Evolutionary conservation across 2,888 invertebrate species (phyloP).

Genomic region (Lamellibrachia columna): DNA sequence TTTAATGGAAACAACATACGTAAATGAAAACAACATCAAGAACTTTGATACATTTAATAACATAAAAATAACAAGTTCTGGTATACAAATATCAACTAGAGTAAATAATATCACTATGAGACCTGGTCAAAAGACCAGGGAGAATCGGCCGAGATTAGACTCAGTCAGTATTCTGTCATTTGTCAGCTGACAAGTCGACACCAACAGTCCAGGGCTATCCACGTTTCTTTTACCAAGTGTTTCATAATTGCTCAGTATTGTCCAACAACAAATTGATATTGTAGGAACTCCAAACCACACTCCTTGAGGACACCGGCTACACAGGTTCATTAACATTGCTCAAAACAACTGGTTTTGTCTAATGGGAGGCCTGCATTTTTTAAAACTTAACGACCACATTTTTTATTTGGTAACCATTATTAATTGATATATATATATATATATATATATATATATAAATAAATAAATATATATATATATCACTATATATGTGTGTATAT

Average conservation of each 20-base stretch:
- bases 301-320: background rate
- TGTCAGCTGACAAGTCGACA: background rate
- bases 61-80: background rate
- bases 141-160: background rate
- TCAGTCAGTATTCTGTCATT: background rate
- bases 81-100: background rate
- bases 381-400: background rate
- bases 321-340: background rate
- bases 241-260: background rate
- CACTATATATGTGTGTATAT: background rate
- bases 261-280: background rate
- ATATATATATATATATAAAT: background rate
- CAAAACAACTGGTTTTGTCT: too few relatives aligned
- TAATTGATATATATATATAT: background rate
- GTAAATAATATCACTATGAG: background rate
- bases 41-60: constrained; percentile 3
- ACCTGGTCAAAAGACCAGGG: background rate
- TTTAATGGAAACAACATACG: too few relatives aligned
- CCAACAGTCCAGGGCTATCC: background rate
- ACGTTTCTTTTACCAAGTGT: background rate
- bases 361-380: too few relatives aligned
- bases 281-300: background rate
- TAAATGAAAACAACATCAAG: background rate
- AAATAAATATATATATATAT: background rate
- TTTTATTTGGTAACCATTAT: background rate